Conservation (phyloP, 1,140 invertebrate genomes). For the Hormaphis cornu region DNA sequence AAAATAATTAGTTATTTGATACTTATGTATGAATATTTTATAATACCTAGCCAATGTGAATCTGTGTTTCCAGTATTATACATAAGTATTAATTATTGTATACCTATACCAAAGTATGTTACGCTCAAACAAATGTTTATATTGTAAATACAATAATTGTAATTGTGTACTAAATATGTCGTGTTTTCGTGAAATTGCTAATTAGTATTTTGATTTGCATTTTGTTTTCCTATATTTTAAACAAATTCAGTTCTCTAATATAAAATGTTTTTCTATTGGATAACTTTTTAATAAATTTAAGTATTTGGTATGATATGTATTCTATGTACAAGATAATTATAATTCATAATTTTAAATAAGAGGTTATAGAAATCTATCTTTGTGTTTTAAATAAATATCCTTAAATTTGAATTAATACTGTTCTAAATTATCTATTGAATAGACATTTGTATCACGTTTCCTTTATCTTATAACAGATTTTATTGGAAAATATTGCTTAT, state of each 20-base stretch:
- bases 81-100: not conserved
- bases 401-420: too few species aligned
- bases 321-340: too few species aligned
- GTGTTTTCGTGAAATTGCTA: not conserved
- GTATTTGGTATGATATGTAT: not conserved
- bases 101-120: slow-evolving; percentile 27
- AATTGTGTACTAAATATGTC: not conserved
- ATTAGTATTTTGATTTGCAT: not conserved
- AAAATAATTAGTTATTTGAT: not conserved
- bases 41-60: not conserved
- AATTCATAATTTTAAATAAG: too few species aligned
- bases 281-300: not conserved
- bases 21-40: slow-evolving; percentile 7
- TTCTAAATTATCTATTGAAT: too few species aligned
- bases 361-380: too few species aligned
- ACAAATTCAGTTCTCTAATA: not conserved
- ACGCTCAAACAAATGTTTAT: slow-evolving; percentile 25
- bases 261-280: not conserved
- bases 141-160: slow-evolving; percentile 15
- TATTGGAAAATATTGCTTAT: too few species aligned
- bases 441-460: too few species aligned
- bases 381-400: too few species aligned
- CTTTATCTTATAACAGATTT: too few species aligned
- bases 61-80: not conserved
- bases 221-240: not conserved